Percentiles rank a stretch among this genome's conserved stretches.
Evolutionary conservation across 2,113 vertebrate species (phyloP).

Genomic region (Egretta garzetta): DNA sequence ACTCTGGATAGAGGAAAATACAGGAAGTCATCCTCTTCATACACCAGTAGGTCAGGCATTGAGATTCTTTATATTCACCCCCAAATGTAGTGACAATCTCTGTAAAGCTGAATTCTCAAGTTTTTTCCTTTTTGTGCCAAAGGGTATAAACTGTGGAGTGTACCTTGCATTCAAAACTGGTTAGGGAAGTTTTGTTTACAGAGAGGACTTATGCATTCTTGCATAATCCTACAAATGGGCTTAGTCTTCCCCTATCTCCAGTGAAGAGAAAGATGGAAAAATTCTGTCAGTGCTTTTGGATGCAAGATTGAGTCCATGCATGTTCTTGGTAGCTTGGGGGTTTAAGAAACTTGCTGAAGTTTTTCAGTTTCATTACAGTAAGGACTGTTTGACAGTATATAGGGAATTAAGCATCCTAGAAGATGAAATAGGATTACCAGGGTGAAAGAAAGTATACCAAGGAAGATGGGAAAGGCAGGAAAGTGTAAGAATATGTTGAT

Average conservation of each 20-base stretch:
- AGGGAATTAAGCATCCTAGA: not conserved
- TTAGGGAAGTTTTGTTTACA: slow-evolving; percentile 22
- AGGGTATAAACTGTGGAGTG: not conserved
- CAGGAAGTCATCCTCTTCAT: not conserved
- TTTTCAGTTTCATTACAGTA: not conserved
- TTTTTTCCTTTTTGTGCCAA: not conserved
- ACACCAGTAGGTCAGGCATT: not conserved
- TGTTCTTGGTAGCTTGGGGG: not conserved
- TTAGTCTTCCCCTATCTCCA: not conserved
- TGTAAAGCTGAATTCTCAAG: not conserved
- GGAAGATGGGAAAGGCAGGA: not conserved
- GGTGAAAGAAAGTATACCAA: not conserved
- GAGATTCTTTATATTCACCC: not conserved
- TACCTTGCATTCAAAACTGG: slow-evolving; percentile 30
- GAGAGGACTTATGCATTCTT: slow-evolving; percentile 11
- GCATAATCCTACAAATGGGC: not conserved
- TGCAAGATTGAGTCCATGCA: not conserved
- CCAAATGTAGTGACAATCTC: not conserved
- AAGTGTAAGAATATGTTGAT: not conserved
- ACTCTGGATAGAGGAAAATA: not conserved
- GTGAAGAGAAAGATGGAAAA: not conserved
- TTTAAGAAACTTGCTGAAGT: not conserved
- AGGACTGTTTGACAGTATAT: not conserved
- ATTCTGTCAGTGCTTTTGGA: not conserved
- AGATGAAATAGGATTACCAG: not conserved